Percentiles rank a stretch among this genome's conserved stretches.
These are phyloP conservation scores for Amphiprion clarkii DNA, from an alignment of 2,797 vertebrate genomes.

Conservation along the genomic window DNA sequence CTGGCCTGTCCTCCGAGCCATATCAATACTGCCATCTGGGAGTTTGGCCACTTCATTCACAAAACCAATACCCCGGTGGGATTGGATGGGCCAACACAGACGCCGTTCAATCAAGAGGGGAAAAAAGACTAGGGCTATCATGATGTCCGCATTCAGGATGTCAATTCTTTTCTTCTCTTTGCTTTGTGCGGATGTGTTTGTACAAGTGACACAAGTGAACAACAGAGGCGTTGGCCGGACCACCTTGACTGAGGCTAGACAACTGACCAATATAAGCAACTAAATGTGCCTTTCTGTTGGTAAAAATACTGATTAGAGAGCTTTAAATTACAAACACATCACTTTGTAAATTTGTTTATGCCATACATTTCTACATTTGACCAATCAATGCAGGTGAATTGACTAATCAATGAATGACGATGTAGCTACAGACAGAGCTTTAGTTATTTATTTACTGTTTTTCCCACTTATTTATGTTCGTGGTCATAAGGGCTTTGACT, in stretches of 20 bases:
- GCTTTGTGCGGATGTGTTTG: conserved; percentile 16
- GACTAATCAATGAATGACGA: conserved; percentile 41
- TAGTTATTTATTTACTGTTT: conserved; percentile 21
- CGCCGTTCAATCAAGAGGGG: conserved; percentile 59
- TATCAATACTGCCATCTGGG: conserved; percentile 82
- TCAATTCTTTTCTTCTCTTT: conserved; percentile 32
- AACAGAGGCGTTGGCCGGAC: not conserved
- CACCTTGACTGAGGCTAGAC: not conserved
- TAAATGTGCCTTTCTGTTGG: not conserved
- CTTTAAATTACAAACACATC: conserved; percentile 14
- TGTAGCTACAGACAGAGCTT: conserved; percentile 23
- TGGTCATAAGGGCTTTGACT: not conserved
- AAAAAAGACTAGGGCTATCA: conserved; percentile 36
- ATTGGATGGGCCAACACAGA: conserved; percentile 59
- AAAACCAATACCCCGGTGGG: conserved; percentile 81
- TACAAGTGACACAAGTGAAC: conserved; percentile 5
- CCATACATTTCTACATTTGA: conserved; percentile 8
- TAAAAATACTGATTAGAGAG: conserved; percentile 27
- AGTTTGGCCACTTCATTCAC: conserved; percentile 82
- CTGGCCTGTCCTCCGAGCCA: conserved; percentile 40
- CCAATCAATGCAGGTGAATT: conserved; percentile 33
- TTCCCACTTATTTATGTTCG: conserved; percentile 19
- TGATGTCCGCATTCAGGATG: conserved; percentile 43
- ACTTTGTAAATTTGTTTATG: not conserved
- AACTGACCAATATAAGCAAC: not conserved